Percentiles rank a stretch among this genome's conserved stretches.
Conservation (phyloP, 92 coral and sea anemone genomes). For the Nematostella vectensis region DNA sequence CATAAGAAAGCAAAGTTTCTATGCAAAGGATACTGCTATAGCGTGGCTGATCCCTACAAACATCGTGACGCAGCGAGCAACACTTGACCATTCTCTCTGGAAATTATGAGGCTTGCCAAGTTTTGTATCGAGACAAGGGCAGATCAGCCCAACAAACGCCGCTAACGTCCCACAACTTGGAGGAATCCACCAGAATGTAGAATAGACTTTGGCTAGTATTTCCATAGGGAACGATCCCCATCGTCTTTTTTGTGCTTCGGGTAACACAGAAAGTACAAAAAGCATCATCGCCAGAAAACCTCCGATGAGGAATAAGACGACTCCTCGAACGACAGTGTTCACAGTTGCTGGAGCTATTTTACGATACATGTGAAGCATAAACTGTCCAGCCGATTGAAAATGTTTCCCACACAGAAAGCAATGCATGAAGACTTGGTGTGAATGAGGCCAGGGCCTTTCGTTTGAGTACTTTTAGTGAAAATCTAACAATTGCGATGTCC, state of each 20-base stretch:
- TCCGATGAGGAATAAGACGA: constrained; percentile 86
- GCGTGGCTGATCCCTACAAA: constrained; percentile 97
- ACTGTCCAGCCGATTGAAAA: constrained; percentile 63
- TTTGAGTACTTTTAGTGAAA: constrained; percentile 4
- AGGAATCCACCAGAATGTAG: constrained; percentile 95
- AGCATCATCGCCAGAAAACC: constrained; percentile 80
- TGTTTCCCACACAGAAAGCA: constrained; percentile 68
- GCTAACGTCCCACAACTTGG: constrained; percentile 96
- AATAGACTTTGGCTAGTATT: constrained; percentile 65
- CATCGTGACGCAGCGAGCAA: constrained; percentile 80
- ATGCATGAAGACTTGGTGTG: constrained; percentile 47
- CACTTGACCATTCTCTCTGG: constrained; percentile 97
- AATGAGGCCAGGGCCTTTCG: background rate
- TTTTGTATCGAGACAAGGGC: constrained; percentile 86
- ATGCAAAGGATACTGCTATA: constrained; percentile 94
- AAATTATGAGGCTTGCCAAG: constrained; percentile 90
- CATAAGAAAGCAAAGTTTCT: no score
- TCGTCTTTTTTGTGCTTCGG: constrained; percentile 75
- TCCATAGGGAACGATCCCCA: constrained; percentile 67
- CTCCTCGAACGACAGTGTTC: constrained; percentile 83
- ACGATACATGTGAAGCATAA: constrained; percentile 52
- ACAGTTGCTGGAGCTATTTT: constrained; percentile 72
- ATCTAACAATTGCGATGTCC: constrained; percentile 17
- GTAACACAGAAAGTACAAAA: constrained; percentile 73
- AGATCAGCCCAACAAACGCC: constrained; percentile 74